Conservation (phyloP, 2,888 invertebrate genomes). For the Lasius fuliginosus region DNA sequence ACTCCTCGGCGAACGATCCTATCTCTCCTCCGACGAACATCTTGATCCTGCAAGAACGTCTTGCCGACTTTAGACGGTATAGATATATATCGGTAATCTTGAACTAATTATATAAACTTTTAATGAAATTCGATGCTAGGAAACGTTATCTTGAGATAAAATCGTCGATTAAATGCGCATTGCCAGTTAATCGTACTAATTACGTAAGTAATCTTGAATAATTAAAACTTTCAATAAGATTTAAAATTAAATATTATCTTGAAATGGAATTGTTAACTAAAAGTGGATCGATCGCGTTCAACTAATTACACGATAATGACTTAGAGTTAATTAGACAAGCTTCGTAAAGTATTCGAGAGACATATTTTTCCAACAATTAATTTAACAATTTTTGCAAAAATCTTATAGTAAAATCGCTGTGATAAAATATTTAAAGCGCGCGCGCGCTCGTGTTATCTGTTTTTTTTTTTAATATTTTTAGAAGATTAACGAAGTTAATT, state of each 20-base stretch:
- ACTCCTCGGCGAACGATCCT: background rate
- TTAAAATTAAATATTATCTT: background rate
- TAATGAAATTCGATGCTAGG: background rate
- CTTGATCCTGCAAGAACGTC: background rate
- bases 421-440: background rate
- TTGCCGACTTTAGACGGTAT: background rate
- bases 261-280: background rate
- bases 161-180: background rate
- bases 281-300: background rate
- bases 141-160: background rate
- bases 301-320: constrained; percentile 19
- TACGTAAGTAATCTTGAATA: constrained; percentile 13
- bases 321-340: constrained; percentile 7
- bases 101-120: background rate
- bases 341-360: background rate
- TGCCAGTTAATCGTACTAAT: background rate
- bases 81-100: background rate
- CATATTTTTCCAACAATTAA: background rate
- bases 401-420: background rate
- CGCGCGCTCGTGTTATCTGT: background rate
- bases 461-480: constrained; percentile 7
- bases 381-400: background rate
- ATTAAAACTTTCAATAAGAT: constrained; percentile 22
- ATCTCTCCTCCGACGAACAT: background rate
- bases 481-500: background rate